Evolutionary conservation across 2,888 invertebrate species (phyloP), one percentile per base, ranked within the genome.

Genomic region (Priocnemis perturbator): DNA sequence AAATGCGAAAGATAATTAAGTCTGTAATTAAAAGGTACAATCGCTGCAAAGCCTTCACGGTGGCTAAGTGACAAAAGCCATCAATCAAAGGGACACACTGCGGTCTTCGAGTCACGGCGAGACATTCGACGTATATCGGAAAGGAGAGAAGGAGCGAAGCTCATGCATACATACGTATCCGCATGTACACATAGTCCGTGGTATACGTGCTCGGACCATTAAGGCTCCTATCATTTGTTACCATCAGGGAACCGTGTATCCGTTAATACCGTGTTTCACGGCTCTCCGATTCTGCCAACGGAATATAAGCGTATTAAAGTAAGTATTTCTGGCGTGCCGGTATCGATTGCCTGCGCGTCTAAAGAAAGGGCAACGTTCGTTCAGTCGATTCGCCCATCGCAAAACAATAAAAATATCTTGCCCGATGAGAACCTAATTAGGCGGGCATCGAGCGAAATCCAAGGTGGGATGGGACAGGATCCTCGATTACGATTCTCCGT

Each of bases 171-270:
- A 66, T 60, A 64, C 26, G 69, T 47, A 69, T 58, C 67, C 66
- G 66, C 67, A 64, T 30, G 63, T n/a, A 19, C 17, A 19, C n/a
- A 14, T 19, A 9, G 15, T 47, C 2, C 14, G 50, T 50, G 47
- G 50, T 72, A 56, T 71, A 67, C 67, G 73, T 62, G 71, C 75
- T 73, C 70, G 76, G 79, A 85, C 85, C 86, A 87, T 87, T 87
- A 87, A 78, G 82, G 81, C 69, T 72, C 73, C 79, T 82, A 88
- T 87, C 88, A 88, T 88, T 88, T 88, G 86, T 87, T 86, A 87
- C 82, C 77, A 83, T 83, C 80, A 78, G 75, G 79, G 81, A 83
- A 80, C 76, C 70, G 61, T 77, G 79, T 79, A 75, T 81, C 81
- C 80, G 81, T 81, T 87, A 87, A 88, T 87, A 81, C 86, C 83